Conservation (phyloP, 2,797 vertebrate genomes). For the Thaleichthys pacificus region DNA sequence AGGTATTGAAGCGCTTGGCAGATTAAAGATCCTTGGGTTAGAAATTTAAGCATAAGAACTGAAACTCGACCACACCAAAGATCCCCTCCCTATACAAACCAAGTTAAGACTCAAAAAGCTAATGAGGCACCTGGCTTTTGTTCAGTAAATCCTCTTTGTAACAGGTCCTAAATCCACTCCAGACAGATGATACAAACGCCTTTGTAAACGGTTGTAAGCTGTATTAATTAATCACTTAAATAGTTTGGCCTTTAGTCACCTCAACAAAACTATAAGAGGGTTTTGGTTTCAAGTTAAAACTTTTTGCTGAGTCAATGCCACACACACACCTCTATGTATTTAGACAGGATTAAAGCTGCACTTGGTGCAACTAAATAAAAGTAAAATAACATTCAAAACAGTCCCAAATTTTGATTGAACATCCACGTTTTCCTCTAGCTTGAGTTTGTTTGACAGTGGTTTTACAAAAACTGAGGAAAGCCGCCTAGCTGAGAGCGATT, state of each 20-base stretch:
- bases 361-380: no score
- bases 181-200: slow-evolving; percentile 69
- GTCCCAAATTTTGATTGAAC: no score
- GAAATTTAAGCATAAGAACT: slow-evolving; percentile 74
- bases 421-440: no score
- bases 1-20: slow-evolving; percentile 43
- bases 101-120: slow-evolving; percentile 61
- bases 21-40: slow-evolving; percentile 66
- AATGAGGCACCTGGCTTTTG: slow-evolving; percentile 75
- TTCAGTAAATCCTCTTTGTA: slow-evolving; percentile 71
- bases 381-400: no score
- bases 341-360: slow-evolving; percentile 45
- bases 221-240: slow-evolving; percentile 72
- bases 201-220: slow-evolving; percentile 69
- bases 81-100: slow-evolving; percentile 53
- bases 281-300: slow-evolving; percentile 44
- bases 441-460: no score
- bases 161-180: slow-evolving; percentile 59
- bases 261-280: slow-evolving; percentile 47
- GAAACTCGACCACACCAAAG: slow-evolving; percentile 71
- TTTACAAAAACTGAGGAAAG: no score
- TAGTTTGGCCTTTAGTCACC: slow-evolving; percentile 53
- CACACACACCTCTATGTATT: slow-evolving; percentile 34
- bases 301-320: slow-evolving; percentile 39
- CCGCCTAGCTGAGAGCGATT: no score